Conservation (phyloP, 2,797 vertebrate species). For the Typhlichthys subterraneus region DNA sequence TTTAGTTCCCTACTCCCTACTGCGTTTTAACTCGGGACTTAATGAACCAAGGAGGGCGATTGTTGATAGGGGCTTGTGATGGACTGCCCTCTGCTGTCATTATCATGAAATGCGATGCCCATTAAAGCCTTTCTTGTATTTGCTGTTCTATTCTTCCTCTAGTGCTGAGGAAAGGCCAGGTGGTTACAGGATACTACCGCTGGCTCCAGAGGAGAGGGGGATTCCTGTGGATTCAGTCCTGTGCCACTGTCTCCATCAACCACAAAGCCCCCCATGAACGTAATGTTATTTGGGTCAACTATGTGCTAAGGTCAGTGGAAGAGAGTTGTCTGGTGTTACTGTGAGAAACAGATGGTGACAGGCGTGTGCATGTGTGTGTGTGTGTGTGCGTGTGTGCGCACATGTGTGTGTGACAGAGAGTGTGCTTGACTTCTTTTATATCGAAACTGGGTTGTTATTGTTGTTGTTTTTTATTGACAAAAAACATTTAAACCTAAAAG, state of each 20-base stretch:
- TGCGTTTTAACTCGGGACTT: conserved; percentile 8
- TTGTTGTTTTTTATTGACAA: too few species aligned
- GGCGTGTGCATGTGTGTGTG: background rate
- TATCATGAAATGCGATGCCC: conserved; percentile 31
- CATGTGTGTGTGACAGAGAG: too few species aligned
- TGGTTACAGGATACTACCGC: conserved; percentile 88
- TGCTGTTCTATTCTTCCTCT: background rate
- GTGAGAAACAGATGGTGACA: too few species aligned
- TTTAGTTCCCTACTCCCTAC: background rate
- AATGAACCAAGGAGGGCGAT: conserved; percentile 17
- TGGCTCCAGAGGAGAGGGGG: conserved; percentile 89
- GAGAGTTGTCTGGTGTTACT: background rate
- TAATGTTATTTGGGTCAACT: conserved; percentile 93
- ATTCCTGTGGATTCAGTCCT: conserved; percentile 90
- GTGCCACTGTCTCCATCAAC: conserved; percentile 89
- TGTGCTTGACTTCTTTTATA: too few species aligned
- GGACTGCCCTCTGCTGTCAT: conserved; percentile 68
- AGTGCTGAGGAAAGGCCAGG: conserved; percentile 92
- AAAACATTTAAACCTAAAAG: too few species aligned
- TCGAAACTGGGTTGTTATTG: too few species aligned
- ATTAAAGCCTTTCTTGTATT: background rate
- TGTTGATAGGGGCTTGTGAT: conserved; percentile 21
- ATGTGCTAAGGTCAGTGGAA: conserved; percentile 84
- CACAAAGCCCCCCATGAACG: conserved; percentile 89
- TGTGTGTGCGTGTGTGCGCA: too few species aligned